A percentile compares a stretch with the other conserved stretches of the same genome.
Evolutionary conservation across 1,140 invertebrate genomes (phyloP).

Genomic region (Whitmania pigra): DNA sequence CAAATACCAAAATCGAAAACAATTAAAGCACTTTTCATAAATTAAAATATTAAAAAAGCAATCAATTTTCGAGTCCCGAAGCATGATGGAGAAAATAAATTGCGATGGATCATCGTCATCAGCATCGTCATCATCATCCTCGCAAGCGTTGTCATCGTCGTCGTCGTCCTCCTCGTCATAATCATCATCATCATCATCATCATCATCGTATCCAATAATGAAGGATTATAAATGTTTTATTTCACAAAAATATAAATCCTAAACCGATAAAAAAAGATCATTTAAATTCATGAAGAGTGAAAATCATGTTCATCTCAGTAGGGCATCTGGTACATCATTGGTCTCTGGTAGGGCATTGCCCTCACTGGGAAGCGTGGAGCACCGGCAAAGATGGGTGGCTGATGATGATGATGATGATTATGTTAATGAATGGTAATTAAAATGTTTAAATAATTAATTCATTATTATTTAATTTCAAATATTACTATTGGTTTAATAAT

Average conservation of each 20-base stretch:
- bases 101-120: not conserved
- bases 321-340: too few relatives aligned
- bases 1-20: too few relatives aligned
- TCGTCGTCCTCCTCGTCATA: not conserved
- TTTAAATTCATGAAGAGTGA: too few relatives aligned
- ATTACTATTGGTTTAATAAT: not conserved
- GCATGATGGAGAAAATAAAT: not conserved
- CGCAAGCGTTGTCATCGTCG: not conserved
- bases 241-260: not conserved
- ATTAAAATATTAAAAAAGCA: too few relatives aligned
- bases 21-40: too few relatives aligned
- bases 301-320: too few relatives aligned
- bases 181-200: conserved; percentile 7
- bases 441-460: not conserved
- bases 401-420: not conserved
- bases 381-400: too few relatives aligned
- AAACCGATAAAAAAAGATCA: not conserved
- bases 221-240: too few relatives aligned
- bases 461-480: not conserved
- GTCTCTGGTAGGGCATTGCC: too few relatives aligned
- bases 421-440: not conserved
- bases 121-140: not conserved
- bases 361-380: too few relatives aligned
- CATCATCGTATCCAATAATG: too few relatives aligned
- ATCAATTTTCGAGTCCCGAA: too few relatives aligned